phyloP scores from a whole-genome alignment of 2,797 vertebrate species.

The Myotis planiceps region DNA sequence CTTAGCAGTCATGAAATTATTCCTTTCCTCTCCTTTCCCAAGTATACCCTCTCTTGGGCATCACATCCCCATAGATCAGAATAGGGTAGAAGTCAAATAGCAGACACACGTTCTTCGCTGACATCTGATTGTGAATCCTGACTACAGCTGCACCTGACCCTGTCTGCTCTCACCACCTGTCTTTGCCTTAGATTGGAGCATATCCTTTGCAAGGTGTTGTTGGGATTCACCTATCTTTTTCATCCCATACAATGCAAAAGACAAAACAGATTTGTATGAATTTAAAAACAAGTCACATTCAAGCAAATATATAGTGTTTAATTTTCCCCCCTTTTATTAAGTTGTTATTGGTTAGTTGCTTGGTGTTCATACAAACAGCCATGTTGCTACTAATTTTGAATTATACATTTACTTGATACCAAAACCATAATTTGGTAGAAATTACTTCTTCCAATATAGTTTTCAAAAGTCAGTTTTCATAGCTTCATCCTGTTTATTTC shows the following conservation, averaged over 20 bases:
- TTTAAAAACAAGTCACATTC: conserved; percentile 18
- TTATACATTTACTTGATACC: neutral
- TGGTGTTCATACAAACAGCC: neutral
- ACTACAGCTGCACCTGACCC: neutral
- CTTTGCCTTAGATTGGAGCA: neutral
- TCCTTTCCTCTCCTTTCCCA: neutral
- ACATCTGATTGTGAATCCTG: neutral
- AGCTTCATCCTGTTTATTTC: neutral
- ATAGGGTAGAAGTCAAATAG: neutral
- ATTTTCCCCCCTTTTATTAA: neutral
- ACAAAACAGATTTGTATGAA: neutral
- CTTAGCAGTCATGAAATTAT: neutral
- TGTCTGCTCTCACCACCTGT: neutral
- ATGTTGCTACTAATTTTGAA: neutral
- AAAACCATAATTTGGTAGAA: neutral
- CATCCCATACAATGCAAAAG: neutral
- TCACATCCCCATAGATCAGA: neutral
- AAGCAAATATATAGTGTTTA: neutral
- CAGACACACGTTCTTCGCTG: neutral
- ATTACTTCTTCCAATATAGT: neutral
- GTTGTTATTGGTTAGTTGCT: neutral
- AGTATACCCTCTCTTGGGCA: neutral
- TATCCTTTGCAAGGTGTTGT: neutral
- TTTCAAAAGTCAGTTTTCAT: neutral
- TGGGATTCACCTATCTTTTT: neutral